These are phyloP conservation scores for Masnerella sp. DNA, from an alignment of 2,888 invertebrate species.

Conservation along the genomic window DNA sequence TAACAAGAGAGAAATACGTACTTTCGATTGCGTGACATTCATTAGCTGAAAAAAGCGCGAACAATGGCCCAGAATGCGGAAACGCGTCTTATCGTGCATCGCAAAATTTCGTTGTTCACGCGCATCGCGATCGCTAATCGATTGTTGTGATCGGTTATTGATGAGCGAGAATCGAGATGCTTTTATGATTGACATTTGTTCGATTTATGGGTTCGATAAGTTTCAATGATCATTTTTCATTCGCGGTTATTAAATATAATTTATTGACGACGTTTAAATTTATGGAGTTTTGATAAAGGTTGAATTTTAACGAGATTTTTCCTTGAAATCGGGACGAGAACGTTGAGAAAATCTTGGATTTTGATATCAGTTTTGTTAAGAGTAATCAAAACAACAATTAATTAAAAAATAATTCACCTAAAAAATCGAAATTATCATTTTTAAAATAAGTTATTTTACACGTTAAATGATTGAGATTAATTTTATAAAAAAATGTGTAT, in stretches of 20 bases:
- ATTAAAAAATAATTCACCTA: too few relatives aligned
- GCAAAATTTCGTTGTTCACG: not conserved
- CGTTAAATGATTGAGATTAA: too few relatives aligned
- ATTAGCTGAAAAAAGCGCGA: not conserved
- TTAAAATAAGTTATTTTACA: too few relatives aligned
- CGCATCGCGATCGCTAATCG: slow-evolving; percentile 13
- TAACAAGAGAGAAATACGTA: slow-evolving; percentile 56
- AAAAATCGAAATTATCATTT: too few relatives aligned
- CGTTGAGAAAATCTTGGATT: too few relatives aligned
- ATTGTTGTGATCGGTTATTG: slow-evolving; percentile 13
- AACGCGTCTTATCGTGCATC: not conserved
- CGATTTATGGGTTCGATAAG: slow-evolving; percentile 11
- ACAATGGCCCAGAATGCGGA: slow-evolving; percentile 9
- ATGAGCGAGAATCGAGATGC: not conserved
- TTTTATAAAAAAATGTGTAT: too few relatives aligned
- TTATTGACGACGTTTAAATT: slow-evolving; percentile 1
- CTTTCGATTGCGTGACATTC: slow-evolving; percentile 58
- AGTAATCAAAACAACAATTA: too few relatives aligned
- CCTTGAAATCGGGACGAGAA: too few relatives aligned
- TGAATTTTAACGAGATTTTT: too few relatives aligned
- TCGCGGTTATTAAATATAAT: slow-evolving; percentile 6
- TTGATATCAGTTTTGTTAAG: too few relatives aligned
- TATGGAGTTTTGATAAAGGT: not conserved
- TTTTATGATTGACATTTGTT: slow-evolving; percentile 7
- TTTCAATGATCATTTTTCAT: not conserved